phyloP scores from a whole-genome alignment of 2,888 invertebrate species.

The Agrenia bidenticulata region DNA sequence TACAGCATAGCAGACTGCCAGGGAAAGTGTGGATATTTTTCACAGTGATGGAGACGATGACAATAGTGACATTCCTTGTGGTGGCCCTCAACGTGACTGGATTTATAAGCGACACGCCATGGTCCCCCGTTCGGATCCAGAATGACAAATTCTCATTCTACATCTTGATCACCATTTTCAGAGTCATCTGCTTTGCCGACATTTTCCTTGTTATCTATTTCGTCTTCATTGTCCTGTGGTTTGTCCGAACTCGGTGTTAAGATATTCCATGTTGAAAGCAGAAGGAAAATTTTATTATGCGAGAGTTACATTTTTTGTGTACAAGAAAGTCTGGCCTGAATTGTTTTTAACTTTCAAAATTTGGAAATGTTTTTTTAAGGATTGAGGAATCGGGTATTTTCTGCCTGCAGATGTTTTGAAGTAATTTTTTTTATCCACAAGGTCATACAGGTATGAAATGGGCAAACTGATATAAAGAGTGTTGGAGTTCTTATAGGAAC shows the following conservation, averaged over 20 bases:
- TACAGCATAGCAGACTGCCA: slow-evolving; percentile 42
- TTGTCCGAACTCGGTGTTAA: slow-evolving; percentile 32
- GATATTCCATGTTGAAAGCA: background rate
- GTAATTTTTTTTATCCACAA: no score
- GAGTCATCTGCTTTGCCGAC: slow-evolving; percentile 33
- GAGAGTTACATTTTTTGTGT: no score
- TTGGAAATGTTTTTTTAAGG: no score
- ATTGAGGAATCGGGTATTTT: no score
- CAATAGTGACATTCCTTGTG: slow-evolving; percentile 31
- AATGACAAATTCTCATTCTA: slow-evolving; percentile 45
- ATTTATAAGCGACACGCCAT: slow-evolving; percentile 39
- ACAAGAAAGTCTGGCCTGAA: no score
- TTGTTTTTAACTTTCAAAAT: no score
- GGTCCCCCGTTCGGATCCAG: slow-evolving; percentile 31
- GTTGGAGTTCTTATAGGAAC: no score
- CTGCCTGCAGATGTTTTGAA: no score
- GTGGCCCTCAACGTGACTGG: slow-evolving; percentile 41
- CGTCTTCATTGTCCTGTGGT: slow-evolving; percentile 39
- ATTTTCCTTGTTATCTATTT: slow-evolving; percentile 39
- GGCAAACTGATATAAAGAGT: no score
- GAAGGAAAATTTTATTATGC: no score
- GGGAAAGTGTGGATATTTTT: slow-evolving; percentile 37
- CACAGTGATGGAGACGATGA: slow-evolving; percentile 27
- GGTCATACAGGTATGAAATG: no score
- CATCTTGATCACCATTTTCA: slow-evolving; percentile 37